Base-by-base conservation (phyloP, 2,888 invertebrate species). In the Eristalis pertinax region DNA sequence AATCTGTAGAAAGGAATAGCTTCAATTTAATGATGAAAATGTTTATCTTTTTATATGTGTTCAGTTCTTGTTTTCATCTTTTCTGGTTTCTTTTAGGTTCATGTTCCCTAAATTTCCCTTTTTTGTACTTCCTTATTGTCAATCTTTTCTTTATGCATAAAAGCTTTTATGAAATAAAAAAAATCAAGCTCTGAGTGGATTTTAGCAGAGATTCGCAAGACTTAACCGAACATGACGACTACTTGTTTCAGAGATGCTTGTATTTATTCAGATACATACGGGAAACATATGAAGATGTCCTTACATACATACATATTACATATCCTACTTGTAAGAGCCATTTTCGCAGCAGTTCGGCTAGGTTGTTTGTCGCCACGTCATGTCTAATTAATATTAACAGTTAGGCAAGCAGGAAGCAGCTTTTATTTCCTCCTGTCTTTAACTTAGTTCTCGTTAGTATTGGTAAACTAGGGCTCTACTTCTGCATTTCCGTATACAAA, bases 21-120 rank as follows among this genome's bases (percentile, higher is more conserved):
- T 29, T 32, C 29, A 63, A 63, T 63, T 63, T 63, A 63, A 63
- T 63, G 63, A 32, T 32, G 32, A 26, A 63, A 15, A 22, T 63
- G 26, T 63, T 63, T 63, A 19, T 50, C 50, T 19, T 50, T 50
- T 50, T 50, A 50, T 50, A 19, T 50, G 19, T 50, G 50, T 50
- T 50, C 10, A 50, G 50, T 50, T 50, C 50, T 50, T 50, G 50
- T 50, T 50, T 5, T 50, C n/a, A 19, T 19, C 7, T 19, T n/a
- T 19, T 50, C 19, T 50, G 19, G 50, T 50, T 50, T 50, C 19
- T 43, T 7, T 43, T 43, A 7, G 43, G 5, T 43, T 1, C 43
- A 2, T 50, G 50, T 50, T 19, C 19, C 19, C 19, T 19, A 19
- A 50, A 50, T 8, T 19, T 5, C 8, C 50, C 7, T 19, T 50